A percentile compares a stretch with the other conserved stretches of the same genome.
Conservation (phyloP, 53 echinoderm and acorn worm species). For the Holothuria scabra region DNA sequence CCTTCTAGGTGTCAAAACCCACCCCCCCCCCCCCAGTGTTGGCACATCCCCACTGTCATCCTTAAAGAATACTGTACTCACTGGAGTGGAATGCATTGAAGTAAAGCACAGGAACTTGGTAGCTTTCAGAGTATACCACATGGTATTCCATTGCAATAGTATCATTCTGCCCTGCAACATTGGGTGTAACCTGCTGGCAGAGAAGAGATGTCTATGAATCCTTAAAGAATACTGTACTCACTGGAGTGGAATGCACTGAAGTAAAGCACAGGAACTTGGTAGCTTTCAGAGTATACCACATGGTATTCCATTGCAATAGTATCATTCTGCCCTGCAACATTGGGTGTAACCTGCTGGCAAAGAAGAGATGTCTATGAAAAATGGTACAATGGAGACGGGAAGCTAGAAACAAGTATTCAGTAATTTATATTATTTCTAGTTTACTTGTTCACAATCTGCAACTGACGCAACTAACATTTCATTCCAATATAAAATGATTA, state of each 20-base stretch:
- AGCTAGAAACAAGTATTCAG: too few species aligned
- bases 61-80: background rate
- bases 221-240: conserved; percentile 10
- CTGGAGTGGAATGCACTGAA: conserved; percentile 81
- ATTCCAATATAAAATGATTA: too few species aligned
- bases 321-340: background rate
- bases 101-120: conserved; percentile 79
- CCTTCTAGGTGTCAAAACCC: too few species aligned
- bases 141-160: conserved; percentile 70
- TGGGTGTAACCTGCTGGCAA: background rate
- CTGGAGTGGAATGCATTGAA: conserved; percentile 82
- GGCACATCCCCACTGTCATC: too few species aligned
- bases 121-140: conserved; percentile 77
- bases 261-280: conserved; percentile 79
- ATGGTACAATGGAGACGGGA: too few species aligned
- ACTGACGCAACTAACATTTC: too few species aligned
- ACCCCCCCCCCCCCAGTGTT: too few species aligned
- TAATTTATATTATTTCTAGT: too few species aligned
- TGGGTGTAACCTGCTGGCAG: background rate
- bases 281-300: conserved; percentile 77
- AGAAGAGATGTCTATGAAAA: too few species aligned
- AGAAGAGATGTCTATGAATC: too few species aligned
- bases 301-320: conserved; percentile 70
- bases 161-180: background rate
- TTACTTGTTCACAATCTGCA: too few species aligned